Evolutionary conservation across 2,113 vertebrate genomes (phyloP).

Genomic region (Fulmarus glacialis): DNA sequence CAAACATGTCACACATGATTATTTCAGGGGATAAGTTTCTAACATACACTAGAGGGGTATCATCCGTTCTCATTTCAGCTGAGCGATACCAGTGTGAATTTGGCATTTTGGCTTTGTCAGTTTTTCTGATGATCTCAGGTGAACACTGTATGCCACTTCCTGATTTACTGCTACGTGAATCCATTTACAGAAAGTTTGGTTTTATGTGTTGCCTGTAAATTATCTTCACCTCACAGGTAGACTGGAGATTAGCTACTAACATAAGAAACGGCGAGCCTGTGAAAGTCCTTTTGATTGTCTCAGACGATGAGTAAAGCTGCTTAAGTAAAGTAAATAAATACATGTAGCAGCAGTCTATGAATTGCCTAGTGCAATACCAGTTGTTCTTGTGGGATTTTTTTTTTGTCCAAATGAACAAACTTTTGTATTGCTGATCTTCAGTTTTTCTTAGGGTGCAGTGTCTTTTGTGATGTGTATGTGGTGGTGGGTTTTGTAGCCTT

Average conservation of each 20-base stretch:
- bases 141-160: not conserved
- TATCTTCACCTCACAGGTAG: not conserved
- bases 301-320: not conserved
- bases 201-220: not conserved
- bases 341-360: accelerated
- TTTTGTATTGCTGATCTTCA: not conserved
- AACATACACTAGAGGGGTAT: not conserved
- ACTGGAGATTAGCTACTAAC: not conserved
- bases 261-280: accelerated
- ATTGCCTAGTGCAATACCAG: not conserved
- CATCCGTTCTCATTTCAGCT: not conserved
- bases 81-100: accelerated
- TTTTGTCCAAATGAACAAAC: not conserved
- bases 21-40: not conserved
- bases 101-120: not conserved
- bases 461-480: not conserved
- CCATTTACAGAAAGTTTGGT: not conserved
- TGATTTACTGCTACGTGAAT: not conserved
- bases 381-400: not conserved
- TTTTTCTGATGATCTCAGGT: not conserved
- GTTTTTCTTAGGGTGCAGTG: not conserved
- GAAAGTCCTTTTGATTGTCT: not conserved
- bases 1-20: not conserved
- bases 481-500: not conserved
- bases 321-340: not conserved